Evolutionary conservation across 2,888 invertebrate species (phyloP), one percentile per base, ranked within the genome.

Genomic region (Eupithecia exiguata): DNA sequence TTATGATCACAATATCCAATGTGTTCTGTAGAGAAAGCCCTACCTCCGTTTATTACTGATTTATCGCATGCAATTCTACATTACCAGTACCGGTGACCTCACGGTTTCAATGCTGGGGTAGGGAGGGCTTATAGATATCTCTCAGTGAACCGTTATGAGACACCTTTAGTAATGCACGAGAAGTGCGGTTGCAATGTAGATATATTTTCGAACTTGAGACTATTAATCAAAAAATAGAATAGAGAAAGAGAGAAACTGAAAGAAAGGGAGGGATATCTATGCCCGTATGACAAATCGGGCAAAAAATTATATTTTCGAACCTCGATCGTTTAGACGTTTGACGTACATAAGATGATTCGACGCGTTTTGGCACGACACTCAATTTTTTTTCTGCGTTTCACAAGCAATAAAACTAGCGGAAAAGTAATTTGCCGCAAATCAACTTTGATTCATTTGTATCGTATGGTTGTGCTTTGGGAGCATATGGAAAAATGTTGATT

Each of bases 51-150:
- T 63, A 36, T 63, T n/a, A 36, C 35, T 63, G 63, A 65, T 65
- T 65, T 65, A 65, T 65, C 35, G 63, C 36, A n/a, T 62, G 18
- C 35, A 62, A 18, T 35, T 62, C 62, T 62, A 35, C 18, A 35
- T 18, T 62, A 62, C 16, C 62, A 35, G 62, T 62, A 62, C 1
- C 21, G 53, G 53, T 58, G 58, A 58, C 58, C 58, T 25, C 62
- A 62, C 35, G 63, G 18, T 5, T 36, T 38, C 36, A 65, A 38
- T 65, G 38, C 35, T 18, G n/a, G n/a, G 18, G 5, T n/a, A n/a
- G 63, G n/a, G 38, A 21, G 36, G 63, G 36, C 18, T 63, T 63
- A 10, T 16, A 25, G 53, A 53, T 53, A 53, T 61, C 25, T 36
- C 63, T 63, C 36, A n/a, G 10, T 9, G 18, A 0, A 65, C 63